Percentiles rank a stretch among this genome's conserved stretches.
Evolutionary conservation across 2,113 vertebrate species (phyloP).

Genomic region (Neolamprologus brichardi): DNA sequence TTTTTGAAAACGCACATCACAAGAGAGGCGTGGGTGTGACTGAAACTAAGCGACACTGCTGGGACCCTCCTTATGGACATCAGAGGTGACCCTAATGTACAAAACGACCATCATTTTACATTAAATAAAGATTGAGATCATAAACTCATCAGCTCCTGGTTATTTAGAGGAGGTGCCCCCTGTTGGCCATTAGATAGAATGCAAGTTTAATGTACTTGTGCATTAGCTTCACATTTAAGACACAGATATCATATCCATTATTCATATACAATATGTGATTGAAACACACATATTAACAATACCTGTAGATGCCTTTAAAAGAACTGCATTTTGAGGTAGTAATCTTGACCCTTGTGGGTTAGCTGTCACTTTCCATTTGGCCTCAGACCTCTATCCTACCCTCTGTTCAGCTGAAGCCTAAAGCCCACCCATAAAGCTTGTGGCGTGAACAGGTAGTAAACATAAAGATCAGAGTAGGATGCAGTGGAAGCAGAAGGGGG

Average conservation of each 20-base stretch:
- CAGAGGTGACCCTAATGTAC: background rate
- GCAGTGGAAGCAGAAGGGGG: background rate
- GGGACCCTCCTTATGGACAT: background rate
- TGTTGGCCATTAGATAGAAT: background rate
- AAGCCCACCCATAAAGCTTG: background rate
- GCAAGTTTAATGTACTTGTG: background rate
- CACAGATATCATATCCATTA: background rate
- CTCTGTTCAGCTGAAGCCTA: background rate
- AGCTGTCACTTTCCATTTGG: background rate
- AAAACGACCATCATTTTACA: background rate
- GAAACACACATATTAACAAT: background rate
- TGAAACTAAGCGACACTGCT: background rate
- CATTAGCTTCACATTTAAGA: background rate
- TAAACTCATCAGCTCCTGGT: background rate
- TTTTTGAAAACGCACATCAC: background rate
- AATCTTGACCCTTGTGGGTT: background rate
- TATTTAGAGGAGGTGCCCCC: background rate
- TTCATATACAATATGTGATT: background rate
- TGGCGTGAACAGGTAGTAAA: constrained; percentile 7
- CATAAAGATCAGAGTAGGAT: background rate
- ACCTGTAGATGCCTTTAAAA: background rate
- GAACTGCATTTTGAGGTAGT: background rate
- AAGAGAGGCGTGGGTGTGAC: background rate
- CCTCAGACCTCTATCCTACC: background rate
- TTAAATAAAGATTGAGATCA: background rate